Conservation (phyloP, 1,140 invertebrate species). For the Papilio polyxenes region DNA sequence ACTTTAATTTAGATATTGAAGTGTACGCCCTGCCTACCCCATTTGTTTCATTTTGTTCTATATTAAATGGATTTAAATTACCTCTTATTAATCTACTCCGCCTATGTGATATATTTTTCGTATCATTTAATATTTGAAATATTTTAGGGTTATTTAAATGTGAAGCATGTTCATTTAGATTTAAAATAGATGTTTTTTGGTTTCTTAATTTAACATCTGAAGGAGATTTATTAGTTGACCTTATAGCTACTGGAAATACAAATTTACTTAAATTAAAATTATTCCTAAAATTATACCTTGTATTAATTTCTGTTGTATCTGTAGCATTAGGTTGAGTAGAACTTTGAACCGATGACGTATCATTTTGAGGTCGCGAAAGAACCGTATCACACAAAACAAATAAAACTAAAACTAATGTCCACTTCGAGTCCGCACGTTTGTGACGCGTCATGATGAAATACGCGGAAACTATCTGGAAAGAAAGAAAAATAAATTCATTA, state of each 20-base stretch:
- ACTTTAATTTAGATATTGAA: slow-evolving; percentile 8
- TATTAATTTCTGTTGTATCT: slow-evolving; percentile 58
- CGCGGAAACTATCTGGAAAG: slow-evolving; percentile 67
- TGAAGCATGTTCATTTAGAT: slow-evolving; percentile 28
- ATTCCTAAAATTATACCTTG: slow-evolving; percentile 73
- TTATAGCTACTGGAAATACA: slow-evolving; percentile 53
- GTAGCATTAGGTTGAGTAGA: slow-evolving; percentile 42
- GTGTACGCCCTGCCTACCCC: neutral
- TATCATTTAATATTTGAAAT: neutral
- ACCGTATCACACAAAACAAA: slow-evolving; percentile 64
- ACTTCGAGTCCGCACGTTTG: slow-evolving; percentile 70
- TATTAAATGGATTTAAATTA: slow-evolving; percentile 4
- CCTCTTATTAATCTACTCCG: slow-evolving; percentile 38
- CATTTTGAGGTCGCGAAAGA: slow-evolving; percentile 65
- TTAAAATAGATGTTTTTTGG: slow-evolving; percentile 27
- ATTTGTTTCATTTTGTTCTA: slow-evolving; percentile 11
- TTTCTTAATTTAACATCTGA: slow-evolving; percentile 33
- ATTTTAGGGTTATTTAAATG: slow-evolving; percentile 33
- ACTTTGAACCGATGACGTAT: slow-evolving; percentile 42
- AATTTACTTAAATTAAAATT: slow-evolving; percentile 47
- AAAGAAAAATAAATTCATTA: slow-evolving; percentile 52
- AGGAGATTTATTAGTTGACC: slow-evolving; percentile 43
- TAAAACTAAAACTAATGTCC: slow-evolving; percentile 76
- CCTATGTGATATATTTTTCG: neutral
- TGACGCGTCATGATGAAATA: slow-evolving; percentile 64